phyloP scores from a whole-genome alignment of 2,113 vertebrate species.

The Otolemur garnettii region DNA sequence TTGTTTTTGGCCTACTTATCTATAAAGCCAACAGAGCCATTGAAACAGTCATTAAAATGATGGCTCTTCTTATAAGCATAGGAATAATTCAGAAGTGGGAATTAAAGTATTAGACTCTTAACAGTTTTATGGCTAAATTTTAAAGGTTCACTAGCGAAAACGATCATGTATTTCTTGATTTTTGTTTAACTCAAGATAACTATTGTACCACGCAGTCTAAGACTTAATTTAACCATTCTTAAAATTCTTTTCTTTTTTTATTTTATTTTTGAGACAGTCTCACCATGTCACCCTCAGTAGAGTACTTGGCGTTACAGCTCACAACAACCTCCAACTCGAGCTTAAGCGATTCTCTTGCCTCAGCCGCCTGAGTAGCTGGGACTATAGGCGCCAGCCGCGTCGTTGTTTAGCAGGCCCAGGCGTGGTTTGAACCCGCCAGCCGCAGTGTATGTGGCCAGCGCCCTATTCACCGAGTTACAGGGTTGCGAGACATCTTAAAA shows the following conservation, averaged over 20 bases:
- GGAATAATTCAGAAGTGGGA: slow-evolving; percentile 15
- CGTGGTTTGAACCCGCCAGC: no score
- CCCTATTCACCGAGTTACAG: no score
- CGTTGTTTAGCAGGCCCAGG: no score
- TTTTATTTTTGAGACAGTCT: no score
- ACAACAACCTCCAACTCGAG: no score
- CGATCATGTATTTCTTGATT: neutral
- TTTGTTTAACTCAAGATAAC: slow-evolving; percentile 32
- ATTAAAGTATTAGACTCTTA: neutral
- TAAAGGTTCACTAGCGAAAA: slow-evolving; percentile 46
- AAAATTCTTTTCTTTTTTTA: neutral
- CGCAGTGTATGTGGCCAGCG: no score
- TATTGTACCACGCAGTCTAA: neutral
- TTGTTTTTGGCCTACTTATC: neutral
- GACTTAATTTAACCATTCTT: slow-evolving; percentile 37
- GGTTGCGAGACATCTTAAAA: neutral
- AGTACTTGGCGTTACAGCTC: no score
- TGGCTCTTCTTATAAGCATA: neutral
- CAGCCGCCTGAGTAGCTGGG: no score
- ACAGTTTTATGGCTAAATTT: neutral
- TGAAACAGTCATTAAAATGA: neutral
- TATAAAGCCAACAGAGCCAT: neutral
- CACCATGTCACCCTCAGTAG: no score
- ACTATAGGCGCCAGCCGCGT: no score
- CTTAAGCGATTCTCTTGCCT: no score